Evolutionary conservation across 2,113 vertebrate genomes (phyloP).

Genomic region (Zapornia atra): DNA sequence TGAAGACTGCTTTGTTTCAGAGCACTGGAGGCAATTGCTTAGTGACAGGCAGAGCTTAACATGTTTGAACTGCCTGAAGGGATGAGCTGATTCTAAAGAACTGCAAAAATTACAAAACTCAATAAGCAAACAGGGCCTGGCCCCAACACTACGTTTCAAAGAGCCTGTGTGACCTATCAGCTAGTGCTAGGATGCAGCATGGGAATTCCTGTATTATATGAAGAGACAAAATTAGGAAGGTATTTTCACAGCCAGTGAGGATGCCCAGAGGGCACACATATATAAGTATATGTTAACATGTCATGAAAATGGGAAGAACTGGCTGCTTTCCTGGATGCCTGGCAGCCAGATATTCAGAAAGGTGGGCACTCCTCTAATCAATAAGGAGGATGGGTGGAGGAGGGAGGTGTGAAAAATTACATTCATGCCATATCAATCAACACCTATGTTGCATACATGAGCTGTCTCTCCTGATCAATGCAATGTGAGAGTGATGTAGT

Average conservation of each 20-base stretch:
- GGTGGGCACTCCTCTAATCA: not conserved
- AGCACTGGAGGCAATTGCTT: not conserved
- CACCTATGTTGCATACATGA: rapidly evolving
- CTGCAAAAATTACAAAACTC: slow-evolving; percentile 1
- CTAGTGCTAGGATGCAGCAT: not conserved
- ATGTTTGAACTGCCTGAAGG: slow-evolving; percentile 13
- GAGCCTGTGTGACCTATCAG: not conserved
- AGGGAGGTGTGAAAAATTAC: too few species aligned
- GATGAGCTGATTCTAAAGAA: not conserved
- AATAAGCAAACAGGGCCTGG: not conserved
- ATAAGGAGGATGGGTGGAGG: not conserved
- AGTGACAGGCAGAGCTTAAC: slow-evolving; percentile 29
- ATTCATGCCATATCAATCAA: too few species aligned
- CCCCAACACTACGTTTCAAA: not conserved
- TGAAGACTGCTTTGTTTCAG: not conserved
- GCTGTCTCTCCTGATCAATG: rapidly evolving
- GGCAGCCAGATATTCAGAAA: not conserved
- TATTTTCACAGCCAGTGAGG: not conserved
- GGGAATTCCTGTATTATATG: not conserved
- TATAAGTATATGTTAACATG: not conserved
- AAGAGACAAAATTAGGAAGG: not conserved
- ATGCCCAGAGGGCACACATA: not conserved
- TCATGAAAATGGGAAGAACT: not conserved
- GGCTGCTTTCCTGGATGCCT: not conserved
- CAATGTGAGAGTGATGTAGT: not conserved